Evolutionary conservation across 2,888 invertebrate species (phyloP), one percentile per base, ranked within the genome.

Genomic region (Ochropacha duplaris): DNA sequence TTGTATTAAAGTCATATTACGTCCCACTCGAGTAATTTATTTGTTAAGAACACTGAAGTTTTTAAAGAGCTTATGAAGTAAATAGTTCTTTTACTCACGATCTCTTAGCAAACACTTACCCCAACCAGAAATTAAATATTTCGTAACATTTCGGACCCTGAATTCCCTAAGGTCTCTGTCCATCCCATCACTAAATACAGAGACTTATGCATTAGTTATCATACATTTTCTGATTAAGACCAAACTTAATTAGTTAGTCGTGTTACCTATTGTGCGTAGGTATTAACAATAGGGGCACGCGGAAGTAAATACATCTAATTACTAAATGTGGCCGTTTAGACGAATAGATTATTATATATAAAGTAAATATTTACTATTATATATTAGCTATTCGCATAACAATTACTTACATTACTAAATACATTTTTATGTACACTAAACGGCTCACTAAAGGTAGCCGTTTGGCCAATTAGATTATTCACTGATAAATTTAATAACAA

Each of bases 181-280:
- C 54, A 36, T 22, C 14, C 39, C 9, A 36, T 28, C 52, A 14
- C 50, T 52, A 50, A 55, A 64, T 55, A 57, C 58, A 57, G 57
- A 57, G 61, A 64, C 62, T 60, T 57, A 55, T 62, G 57, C 58
- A 66, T 69, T 67, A 57, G 56, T 69, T 62, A 65, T 62, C 56
- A 58, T 61, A 66, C 66, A 69, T 64, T 66, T 64, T 57, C 64
- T 59, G 64, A 69, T 69, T 69, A 64, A 61, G 59, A 44, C 55
- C 64, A 58, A 68, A 68, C 63, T 68, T 73, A 72, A 68, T 69
- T 64, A 71, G 61, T 60, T 39, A 39, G 44, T 44, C 5, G 44
- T 19, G 31, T 31, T 19, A 39, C 9, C 16, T 44, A 44, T 19
- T 19, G 19, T 19, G 19, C 44, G 44, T 44, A 44, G 39, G 19